Conservation (phyloP, 2,113 vertebrate genomes). For the Pedetes capensis region DNA sequence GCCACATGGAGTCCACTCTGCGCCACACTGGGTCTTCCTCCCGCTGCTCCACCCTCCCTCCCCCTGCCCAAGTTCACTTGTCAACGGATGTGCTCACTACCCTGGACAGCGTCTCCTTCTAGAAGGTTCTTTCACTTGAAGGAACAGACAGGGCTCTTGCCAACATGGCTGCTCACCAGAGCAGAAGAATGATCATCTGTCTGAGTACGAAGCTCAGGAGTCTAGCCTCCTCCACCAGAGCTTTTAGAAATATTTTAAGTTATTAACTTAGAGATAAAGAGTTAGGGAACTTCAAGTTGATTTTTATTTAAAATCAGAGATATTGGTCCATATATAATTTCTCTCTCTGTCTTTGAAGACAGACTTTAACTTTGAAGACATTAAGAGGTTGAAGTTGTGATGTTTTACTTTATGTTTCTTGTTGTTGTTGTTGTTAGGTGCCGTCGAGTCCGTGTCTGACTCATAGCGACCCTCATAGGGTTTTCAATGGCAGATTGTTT, state of each 20-base stretch:
- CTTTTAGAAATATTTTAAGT: neutral
- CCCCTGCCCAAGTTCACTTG: neutral
- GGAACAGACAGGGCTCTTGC: neutral
- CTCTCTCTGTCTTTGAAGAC: neutral
- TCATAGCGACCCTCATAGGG: too few relatives aligned
- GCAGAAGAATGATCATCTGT: too few relatives aligned
- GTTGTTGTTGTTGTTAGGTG: too few relatives aligned
- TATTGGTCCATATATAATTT: neutral
- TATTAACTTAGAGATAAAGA: neutral
- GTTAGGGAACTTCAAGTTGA: neutral
- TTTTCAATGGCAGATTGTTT: too few relatives aligned
- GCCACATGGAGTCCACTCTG: neutral
- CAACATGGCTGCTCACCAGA: too few relatives aligned
- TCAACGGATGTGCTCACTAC: neutral
- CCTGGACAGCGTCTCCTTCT: neutral
- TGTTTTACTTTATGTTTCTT: neutral
- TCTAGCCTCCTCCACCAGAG: neutral
- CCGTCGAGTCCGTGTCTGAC: too few relatives aligned
- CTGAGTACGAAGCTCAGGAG: too few relatives aligned
- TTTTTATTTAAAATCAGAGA: neutral
- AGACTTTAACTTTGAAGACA: neutral
- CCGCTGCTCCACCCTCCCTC: rapidly evolving
- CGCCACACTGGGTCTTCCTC: neutral
- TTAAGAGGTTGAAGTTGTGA: neutral
- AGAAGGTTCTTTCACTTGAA: neutral